Evolutionary conservation across 2,113 vertebrate genomes (phyloP), one percentile per base, ranked within the genome.

Genomic region (Salminus brasiliensis): DNA sequence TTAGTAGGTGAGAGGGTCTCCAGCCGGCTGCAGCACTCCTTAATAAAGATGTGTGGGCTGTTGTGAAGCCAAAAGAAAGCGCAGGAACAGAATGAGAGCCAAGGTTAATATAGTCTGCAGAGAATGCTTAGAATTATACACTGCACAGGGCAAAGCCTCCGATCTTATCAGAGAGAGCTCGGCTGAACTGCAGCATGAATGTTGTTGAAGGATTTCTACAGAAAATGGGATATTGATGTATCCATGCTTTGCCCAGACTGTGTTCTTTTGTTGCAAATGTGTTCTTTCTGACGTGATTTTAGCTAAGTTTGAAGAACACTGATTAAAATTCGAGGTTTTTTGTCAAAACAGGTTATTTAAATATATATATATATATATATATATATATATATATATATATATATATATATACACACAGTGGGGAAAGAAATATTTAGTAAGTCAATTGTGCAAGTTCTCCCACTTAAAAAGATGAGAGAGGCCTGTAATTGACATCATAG

Each of bases 21-120:
- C 32, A 49, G 25, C 21, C n/a, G 10, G 74, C 32, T 76, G 15
- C 71, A 62, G 57, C n/a, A 39, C 10, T 41, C 49, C 21, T 47
- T 80, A 67, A 80, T 74, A 36, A 71, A 39, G 45, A 52, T 57
- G 72, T 73, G 49, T 79, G 65, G 73, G 59, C 66, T 36, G 63
- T 68, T 21, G 18, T 43, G 47, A 53, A 45, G 39, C 74, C 55
- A 13, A 49, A 53, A 23, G 25, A 67, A 67, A 66, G 62, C 32
- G 57, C 25, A 55, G 30, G 39, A 27, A n/a, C 15, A 68, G 18
- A 41, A 21, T 30, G 32, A 66, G 1, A n/a, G 59, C 45, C 57
- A 43, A 74, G 36, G 21, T 49, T 11, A 47, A 13, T 16, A 5
- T 43, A 30, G 55, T 60, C 16, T 30, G 5, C 16, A 32, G 27